A percentile compares a stretch with the other conserved stretches of the same genome.
Evolutionary conservation across 2,797 vertebrate species (phyloP).

Genomic region (Enteromius anoplus): DNA sequence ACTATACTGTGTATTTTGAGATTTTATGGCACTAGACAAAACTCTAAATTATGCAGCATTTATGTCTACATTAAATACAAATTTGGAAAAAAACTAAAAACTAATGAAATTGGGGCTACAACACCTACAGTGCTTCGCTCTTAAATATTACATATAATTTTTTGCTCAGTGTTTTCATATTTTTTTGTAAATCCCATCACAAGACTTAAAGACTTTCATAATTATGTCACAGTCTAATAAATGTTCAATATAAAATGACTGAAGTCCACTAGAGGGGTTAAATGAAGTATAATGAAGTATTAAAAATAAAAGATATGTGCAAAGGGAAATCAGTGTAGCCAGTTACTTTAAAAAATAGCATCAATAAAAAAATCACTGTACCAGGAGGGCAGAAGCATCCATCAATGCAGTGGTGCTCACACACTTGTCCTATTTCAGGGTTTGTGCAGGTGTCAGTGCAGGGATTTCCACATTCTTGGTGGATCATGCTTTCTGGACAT

Average conservation of each 20-base stretch:
- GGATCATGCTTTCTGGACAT: constrained; percentile 79
- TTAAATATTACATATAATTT: too few relatives aligned
- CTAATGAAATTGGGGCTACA: too few relatives aligned
- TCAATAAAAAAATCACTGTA: constrained; percentile 44
- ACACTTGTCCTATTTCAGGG: constrained; percentile 74
- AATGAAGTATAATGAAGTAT: neutral
- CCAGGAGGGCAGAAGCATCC: constrained; percentile 86
- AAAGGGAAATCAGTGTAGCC: neutral
- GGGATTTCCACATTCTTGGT: constrained; percentile 77
- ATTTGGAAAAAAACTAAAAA: too few relatives aligned
- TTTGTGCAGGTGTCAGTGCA: constrained; percentile 83
- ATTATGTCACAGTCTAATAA: neutral
- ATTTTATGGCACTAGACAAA: neutral
- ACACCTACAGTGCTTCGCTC: too few relatives aligned
- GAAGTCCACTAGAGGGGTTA: neutral
- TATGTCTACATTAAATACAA: neutral
- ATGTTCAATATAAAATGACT: neutral
- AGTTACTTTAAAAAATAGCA: neutral
- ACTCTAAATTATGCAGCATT: neutral
- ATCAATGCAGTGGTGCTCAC: constrained; percentile 79
- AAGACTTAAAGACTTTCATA: too few relatives aligned
- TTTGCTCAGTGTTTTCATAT: neutral
- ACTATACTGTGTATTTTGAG: neutral
- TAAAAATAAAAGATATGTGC: neutral
- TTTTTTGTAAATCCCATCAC: neutral